Conservation (phyloP, 2,797 vertebrate genomes). For the Chaenodraco wilsoni region DNA sequence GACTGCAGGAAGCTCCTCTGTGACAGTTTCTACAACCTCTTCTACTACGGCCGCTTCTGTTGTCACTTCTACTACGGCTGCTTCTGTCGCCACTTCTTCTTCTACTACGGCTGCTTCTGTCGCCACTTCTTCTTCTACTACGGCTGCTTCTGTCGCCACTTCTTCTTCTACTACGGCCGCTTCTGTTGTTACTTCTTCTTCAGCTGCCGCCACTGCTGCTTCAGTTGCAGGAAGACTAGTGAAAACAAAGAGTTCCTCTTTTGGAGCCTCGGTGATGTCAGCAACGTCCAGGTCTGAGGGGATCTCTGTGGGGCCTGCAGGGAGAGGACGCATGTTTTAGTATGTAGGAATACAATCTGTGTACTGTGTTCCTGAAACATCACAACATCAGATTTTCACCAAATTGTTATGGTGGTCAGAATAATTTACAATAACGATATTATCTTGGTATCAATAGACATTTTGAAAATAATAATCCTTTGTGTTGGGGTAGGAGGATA, state of each 20-base stretch:
- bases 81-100: no score
- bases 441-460: no score
- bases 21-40: not conserved
- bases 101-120: not conserved
- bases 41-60: not conserved
- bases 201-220: not conserved
- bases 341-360: not conserved
- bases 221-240: conserved; percentile 9
- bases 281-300: fast-evolving
- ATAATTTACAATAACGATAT: no score
- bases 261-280: fast-evolving
- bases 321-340: conserved; percentile 14
- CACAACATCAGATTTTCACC: no score
- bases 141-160: not conserved
- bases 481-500: no score
- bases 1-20: fast-evolving
- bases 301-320: conserved; percentile 69
- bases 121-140: not conserved
- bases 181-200: not conserved
- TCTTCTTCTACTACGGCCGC: not conserved
- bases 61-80: no score
- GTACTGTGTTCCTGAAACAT: not conserved
- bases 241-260: not conserved
- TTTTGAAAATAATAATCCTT: no score
- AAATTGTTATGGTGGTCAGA: no score